Evolutionary conservation across 2,888 invertebrate species (phyloP).

Genomic region (Phyllotreta striolata): DNA sequence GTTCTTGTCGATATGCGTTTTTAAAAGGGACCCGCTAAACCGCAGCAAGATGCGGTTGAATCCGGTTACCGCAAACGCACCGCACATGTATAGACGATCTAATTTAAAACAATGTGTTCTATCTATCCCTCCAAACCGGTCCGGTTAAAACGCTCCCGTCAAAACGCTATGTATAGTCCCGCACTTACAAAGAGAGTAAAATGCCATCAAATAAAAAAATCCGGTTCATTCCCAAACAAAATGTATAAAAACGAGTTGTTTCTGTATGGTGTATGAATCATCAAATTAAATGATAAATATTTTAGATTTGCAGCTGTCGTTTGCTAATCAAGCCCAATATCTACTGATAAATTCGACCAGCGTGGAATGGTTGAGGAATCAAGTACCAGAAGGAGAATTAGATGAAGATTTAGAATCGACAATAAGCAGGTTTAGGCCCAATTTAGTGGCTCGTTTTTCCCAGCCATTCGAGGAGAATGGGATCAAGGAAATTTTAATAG

Average conservation of each 20-base stretch:
- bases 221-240: background rate
- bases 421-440: constrained; percentile 86
- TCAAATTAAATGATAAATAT: constrained; percentile 1
- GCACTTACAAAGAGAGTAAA: too few relatives aligned
- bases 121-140: too few relatives aligned
- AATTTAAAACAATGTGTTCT: too few relatives aligned
- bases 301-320: constrained; percentile 63
- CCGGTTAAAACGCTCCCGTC: too few relatives aligned
- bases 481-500: constrained; percentile 73
- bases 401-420: constrained; percentile 63
- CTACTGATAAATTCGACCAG: constrained; percentile 83
- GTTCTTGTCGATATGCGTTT: too few relatives aligned
- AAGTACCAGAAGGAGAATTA: constrained; percentile 65
- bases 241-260: constrained; percentile 4
- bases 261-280: background rate
- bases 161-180: too few relatives aligned
- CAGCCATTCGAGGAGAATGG: constrained; percentile 80
- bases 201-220: background rate
- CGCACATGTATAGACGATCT: too few relatives aligned
- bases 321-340: constrained; percentile 87
- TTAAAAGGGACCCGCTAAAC: too few relatives aligned
- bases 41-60: too few relatives aligned
- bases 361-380: constrained; percentile 73
- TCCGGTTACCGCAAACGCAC: too few relatives aligned
- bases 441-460: constrained; percentile 80